Percentiles rank a stretch among this genome's conserved stretches.
Conservation (phyloP, 2,888 invertebrate species). For the Ariolimax columbianus region DNA sequence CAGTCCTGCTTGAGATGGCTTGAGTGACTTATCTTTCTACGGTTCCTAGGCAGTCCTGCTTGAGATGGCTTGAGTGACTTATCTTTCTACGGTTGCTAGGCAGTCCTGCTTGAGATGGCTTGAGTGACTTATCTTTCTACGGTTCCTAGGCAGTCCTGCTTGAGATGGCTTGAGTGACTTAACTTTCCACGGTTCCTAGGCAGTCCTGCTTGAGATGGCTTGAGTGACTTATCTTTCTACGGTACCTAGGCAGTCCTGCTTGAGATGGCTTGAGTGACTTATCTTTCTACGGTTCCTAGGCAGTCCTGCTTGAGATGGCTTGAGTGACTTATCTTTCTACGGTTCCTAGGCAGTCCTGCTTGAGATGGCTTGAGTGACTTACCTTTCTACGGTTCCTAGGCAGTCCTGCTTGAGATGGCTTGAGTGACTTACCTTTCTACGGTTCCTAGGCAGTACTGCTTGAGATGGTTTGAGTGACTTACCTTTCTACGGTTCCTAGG, state of each 20-base stretch:
- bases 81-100: no score
- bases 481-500: constrained; percentile 51
- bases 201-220: constrained; percentile 47
- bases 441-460: constrained; percentile 46
- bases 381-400: constrained; percentile 51
- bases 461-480: not conserved
- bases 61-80: no score
- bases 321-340: constrained; percentile 50
- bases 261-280: no score
- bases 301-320: constrained; percentile 47
- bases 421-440: constrained; percentile 43
- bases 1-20: no score
- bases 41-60: no score
- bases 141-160: constrained; percentile 48
- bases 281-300: constrained; percentile 51
- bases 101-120: no score
- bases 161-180: constrained; percentile 17
- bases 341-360: constrained; percentile 46
- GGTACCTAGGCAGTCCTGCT: constrained; percentile 48
- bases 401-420: constrained; percentile 42
- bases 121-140: constrained; percentile 44
- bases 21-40: no score
- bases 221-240: constrained; percentile 53
- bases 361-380: constrained; percentile 37
- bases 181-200: constrained; percentile 51